Conservation (phyloP, 2,888 invertebrate species). For the Eristalis pertinax region DNA sequence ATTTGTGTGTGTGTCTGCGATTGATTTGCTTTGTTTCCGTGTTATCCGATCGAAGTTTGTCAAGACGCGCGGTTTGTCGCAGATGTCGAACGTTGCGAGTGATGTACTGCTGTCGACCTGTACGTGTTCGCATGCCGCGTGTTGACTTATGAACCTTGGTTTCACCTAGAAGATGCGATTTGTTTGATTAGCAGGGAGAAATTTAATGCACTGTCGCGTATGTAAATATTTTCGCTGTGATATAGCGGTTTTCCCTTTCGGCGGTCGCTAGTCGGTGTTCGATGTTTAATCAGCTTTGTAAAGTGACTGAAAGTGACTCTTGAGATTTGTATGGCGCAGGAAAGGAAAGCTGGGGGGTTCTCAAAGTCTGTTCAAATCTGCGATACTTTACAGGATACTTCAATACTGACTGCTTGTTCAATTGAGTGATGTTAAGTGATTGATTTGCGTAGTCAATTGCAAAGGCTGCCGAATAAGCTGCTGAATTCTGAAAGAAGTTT, state of each 20-base stretch:
- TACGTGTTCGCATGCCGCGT: slow-evolving; percentile 4
- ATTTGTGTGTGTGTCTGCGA: background rate
- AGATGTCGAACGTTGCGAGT: slow-evolving; percentile 18
- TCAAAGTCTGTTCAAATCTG: background rate
- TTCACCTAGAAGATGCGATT: slow-evolving; percentile 5
- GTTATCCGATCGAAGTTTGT: background rate
- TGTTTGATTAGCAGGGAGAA: slow-evolving; percentile 49
- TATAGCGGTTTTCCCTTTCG: slow-evolving; percentile 2
- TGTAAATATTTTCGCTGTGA: slow-evolving; percentile 23
- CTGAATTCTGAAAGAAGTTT: background rate
- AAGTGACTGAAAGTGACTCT: background rate
- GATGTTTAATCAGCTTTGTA: slow-evolving; percentile 11
- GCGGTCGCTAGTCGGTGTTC: background rate
- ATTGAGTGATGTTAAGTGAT: background rate
- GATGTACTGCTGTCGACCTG: slow-evolving; percentile 11
- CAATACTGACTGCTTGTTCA: background rate
- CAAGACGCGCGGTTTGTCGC: background rate
- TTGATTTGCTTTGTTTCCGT: background rate
- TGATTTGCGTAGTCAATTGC: background rate
- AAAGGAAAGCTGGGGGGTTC: background rate
- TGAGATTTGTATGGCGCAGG: background rate
- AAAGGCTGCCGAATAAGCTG: background rate
- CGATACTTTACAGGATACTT: background rate
- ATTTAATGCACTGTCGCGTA: slow-evolving; percentile 51
- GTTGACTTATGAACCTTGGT: slow-evolving; percentile 27